These are phyloP conservation scores for Prolemur simus DNA, from an alignment of 2,113 vertebrate genomes.

Conservation along the genomic window DNA sequence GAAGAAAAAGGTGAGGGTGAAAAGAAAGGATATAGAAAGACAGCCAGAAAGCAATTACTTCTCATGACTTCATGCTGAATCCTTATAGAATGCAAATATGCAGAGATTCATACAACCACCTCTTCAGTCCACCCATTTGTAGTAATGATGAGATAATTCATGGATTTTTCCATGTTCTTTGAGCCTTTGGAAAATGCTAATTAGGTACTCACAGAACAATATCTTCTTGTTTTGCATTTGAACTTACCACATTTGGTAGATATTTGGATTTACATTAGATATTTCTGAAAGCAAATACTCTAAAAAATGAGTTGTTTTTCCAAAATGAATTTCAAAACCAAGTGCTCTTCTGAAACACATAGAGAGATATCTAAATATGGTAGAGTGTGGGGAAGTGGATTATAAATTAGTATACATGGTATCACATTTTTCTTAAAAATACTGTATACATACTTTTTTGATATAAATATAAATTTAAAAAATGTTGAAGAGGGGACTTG, in stretches of 20 bases:
- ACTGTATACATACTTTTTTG: neutral
- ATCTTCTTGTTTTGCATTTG: neutral
- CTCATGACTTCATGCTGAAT: neutral
- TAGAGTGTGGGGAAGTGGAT: neutral
- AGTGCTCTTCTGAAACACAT: neutral
- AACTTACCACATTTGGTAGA: neutral
- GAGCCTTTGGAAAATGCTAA: neutral
- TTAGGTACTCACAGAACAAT: neutral
- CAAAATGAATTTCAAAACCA: constrained; percentile 24
- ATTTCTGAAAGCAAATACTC: neutral
- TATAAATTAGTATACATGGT: neutral
- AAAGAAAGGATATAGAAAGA: neutral
- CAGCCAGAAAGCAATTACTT: neutral
- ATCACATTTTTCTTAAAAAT: neutral
- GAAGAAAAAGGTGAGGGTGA: neutral
- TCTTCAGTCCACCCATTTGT: neutral
- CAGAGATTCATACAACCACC: neutral
- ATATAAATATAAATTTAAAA: neutral
- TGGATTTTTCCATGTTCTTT: neutral
- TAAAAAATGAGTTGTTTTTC: neutral
- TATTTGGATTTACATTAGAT: neutral
- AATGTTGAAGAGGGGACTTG: neutral
- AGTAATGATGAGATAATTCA: neutral
- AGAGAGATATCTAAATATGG: neutral
- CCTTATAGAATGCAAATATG: neutral